Evolutionary conservation across 2,113 vertebrate species (phyloP), one percentile per base, ranked within the genome.

Genomic region (Corythornis cristatus): DNA sequence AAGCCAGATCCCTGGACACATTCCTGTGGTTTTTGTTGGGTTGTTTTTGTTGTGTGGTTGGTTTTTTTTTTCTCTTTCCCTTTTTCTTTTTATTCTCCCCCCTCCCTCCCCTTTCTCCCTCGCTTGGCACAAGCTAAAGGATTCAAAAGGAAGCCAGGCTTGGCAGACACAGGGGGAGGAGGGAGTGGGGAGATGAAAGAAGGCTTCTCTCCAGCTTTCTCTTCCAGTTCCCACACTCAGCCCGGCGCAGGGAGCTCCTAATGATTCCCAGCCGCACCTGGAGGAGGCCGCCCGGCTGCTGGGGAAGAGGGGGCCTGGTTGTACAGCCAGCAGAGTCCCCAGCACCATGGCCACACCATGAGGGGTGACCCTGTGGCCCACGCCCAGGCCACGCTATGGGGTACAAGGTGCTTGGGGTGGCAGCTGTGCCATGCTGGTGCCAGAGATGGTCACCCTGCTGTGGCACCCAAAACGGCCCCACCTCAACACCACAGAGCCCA

Each of bases 151-250:
- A 95, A 96, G 91, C 93, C 95, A 91, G 87, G 93, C 95, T 93
- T 94, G 95, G 96, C 96, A 95, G 94, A 77, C 83, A 1, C 26
- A 11, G 79, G 91, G 91, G 91, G 95, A 93, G 83, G 95, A 90
- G 93, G 95, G 94, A 94, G 88, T 89, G 90, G 91, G 93, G 93
- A 93, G 95, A 96, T 94, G 96, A 96, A 96, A 96, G 94, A 74
- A 92, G 94, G 95, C 90, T n/a, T 94, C 93, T 90, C 95, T 96
- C 60, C 94, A 94, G 96, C 93, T 89, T 90, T 95, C 92, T 42
- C 91, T 84, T 86, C 94, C 96, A 90, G 95, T 96, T 97, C 96
- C 96, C 96, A 96, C 96, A 96, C 96, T 96, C 96, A 8, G 94
- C 62, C 61, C 79, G 12, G 77, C 78, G 21, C 33, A 0, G 67